Percentiles rank a stretch among this genome's conserved stretches.
phyloP scores from a whole-genome alignment of 37 sponge, comb jelly and placozoan species.

The Theonella swinhoei region DNA sequence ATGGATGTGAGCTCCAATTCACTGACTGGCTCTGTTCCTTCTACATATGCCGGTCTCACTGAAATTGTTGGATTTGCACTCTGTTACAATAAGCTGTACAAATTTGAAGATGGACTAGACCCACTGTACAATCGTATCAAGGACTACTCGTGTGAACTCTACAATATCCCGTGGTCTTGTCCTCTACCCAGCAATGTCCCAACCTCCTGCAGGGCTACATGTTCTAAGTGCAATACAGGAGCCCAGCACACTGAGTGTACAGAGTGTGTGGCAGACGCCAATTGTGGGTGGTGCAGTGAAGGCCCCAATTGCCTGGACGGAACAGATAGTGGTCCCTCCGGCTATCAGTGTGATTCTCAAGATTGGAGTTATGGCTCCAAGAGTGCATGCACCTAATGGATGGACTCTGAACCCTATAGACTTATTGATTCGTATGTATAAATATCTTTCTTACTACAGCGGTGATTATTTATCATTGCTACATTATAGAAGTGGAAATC shows the following conservation, averaged over 20 bases:
- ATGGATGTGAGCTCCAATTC: conserved; percentile 68
- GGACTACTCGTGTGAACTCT: conserved; percentile 67
- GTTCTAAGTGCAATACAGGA: conserved; percentile 69
- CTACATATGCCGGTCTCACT: conserved; percentile 25
- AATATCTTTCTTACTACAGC: too few relatives aligned
- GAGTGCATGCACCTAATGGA: not conserved
- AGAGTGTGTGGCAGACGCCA: conserved; percentile 22
- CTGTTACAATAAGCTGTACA: conserved; percentile 64
- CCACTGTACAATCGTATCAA: conserved; percentile 53
- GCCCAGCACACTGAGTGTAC: conserved; percentile 50
- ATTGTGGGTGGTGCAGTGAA: conserved; percentile 78
- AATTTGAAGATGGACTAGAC: conserved; percentile 49
- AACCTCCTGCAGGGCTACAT: conserved; percentile 41
- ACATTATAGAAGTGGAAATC: too few relatives aligned
- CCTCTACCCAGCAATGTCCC: conserved; percentile 66
- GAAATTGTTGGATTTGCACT: conserved; percentile 47
- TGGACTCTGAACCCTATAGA: not conserved
- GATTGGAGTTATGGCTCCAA: conserved; percentile 63
- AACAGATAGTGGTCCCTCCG: conserved; percentile 6
- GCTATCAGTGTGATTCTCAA: conserved; percentile 40
- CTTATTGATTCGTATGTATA: too few relatives aligned
- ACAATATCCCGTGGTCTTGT: conserved; percentile 85
- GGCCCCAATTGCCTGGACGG: conserved; percentile 79
- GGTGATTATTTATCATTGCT: too few relatives aligned
- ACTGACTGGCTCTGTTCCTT: conserved; percentile 64